phyloP scores from a whole-genome alignment of 2,888 invertebrate genomes.

The Margaritifera margaritifera region DNA sequence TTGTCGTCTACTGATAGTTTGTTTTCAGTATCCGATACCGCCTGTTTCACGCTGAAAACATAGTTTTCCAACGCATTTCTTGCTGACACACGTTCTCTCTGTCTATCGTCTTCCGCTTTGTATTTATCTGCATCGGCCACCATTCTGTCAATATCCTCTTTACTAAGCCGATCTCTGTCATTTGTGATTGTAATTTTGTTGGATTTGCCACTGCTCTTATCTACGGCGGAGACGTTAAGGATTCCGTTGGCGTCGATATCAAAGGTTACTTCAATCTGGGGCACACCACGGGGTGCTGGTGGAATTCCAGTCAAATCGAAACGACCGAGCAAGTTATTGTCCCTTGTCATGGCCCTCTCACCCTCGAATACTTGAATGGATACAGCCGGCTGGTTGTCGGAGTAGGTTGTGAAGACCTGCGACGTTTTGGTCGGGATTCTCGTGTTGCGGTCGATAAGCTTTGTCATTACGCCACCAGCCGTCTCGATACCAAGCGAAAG shows the following conservation, averaged over 20 bases:
- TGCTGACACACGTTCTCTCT: constrained; percentile 55
- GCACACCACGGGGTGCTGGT: constrained; percentile 66
- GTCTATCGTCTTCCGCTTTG: constrained; percentile 66
- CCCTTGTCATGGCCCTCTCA: constrained; percentile 95
- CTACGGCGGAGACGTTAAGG: constrained; percentile 74
- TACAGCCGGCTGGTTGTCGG: constrained; percentile 83
- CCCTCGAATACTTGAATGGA: constrained; percentile 84
- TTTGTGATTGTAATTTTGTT: constrained; percentile 90
- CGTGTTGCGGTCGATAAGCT: constrained; percentile 59
- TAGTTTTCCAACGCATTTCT: constrained; percentile 63
- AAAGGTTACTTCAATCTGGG: constrained; percentile 79
- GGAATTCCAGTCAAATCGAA: constrained; percentile 67
- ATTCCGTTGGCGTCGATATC: constrained; percentile 93
- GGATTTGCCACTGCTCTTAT: constrained; percentile 84
- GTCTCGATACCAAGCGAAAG: constrained; percentile 77
- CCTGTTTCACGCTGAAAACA: constrained; percentile 73
- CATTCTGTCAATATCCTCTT: constrained; percentile 88
- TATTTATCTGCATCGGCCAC: constrained; percentile 66
- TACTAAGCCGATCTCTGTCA: constrained; percentile 87
- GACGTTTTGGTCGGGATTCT: constrained; percentile 67
- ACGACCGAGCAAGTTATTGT: constrained; percentile 80
- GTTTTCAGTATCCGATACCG: constrained; percentile 76
- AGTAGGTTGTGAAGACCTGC: constrained; percentile 85
- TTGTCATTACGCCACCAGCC: constrained; percentile 68
- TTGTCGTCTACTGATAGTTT: constrained; percentile 81